These are phyloP conservation scores for Diaprepes abbreviatus DNA, from an alignment of 2,888 invertebrate species.

Conservation along the genomic window DNA sequence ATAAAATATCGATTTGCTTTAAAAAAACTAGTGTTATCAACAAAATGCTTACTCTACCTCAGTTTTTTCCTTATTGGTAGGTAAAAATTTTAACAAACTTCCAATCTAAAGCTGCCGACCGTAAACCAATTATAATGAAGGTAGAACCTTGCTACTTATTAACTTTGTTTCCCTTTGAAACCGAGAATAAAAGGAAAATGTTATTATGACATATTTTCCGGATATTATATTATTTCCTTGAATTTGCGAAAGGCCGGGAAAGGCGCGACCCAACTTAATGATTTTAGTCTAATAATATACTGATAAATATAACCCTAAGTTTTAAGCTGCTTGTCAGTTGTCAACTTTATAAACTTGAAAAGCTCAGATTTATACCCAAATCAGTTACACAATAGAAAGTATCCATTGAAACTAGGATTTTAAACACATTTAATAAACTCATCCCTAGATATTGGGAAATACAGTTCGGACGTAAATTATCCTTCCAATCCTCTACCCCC, in stretches of 20 bases:
- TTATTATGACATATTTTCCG: conserved; percentile 15
- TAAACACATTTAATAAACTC: background rate
- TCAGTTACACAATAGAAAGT: background rate
- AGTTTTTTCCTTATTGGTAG: no score
- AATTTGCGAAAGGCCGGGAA: conserved; percentile 6
- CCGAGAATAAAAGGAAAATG: conserved; percentile 10
- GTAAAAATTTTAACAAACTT: background rate
- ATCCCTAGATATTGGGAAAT: no score
- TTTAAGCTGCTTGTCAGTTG: conserved; percentile 5
- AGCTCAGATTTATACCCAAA: background rate
- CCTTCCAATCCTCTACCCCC: no score
- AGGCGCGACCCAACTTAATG: conserved; percentile 11
- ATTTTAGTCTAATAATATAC: conserved; percentile 5
- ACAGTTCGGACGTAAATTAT: no score
- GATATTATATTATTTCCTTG: conserved; percentile 20
- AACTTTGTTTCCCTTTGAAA: conserved; percentile 13
- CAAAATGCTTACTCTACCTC: no score
- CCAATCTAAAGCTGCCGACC: background rate
- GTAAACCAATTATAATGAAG: conserved; percentile 14
- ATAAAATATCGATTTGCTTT: no score
- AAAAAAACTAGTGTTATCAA: no score
- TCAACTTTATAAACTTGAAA: background rate
- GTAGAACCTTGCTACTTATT: conserved; percentile 1
- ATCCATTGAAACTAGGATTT: background rate
- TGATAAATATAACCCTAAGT: conserved; percentile 2